Base-by-base conservation (phyloP, 1,140 invertebrate species). In the Lepeophtheirus salmonis region DNA sequence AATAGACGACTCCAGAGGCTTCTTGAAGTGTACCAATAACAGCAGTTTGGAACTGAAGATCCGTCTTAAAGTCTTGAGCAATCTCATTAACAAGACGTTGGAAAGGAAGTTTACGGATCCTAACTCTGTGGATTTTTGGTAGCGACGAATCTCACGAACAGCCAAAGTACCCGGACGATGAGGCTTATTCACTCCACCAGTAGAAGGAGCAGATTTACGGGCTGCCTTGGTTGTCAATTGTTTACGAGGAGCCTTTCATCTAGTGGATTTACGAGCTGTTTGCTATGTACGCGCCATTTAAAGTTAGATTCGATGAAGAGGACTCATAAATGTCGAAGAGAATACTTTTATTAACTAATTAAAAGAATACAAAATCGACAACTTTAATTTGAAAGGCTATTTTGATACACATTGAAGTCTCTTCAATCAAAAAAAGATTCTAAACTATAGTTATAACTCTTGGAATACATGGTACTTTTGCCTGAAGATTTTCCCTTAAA, bases 241-340 rank as follows among this genome's bases (percentile, higher is more conserved):
- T 70, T 89, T 89, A 50, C 86, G 77, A n/a, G 86, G 86, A 64
- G 84, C 83, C 73, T 87, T 86, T 67, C 83, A 82, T 77, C 82
- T 82, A 3, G 82, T 84, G 1, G 80, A 82, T 69, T 83, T 83
- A 75, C 84, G 79, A 18, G 83, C 84, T 18, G 84, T 87, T 67
- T 86, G 84, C 76, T 87, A 86, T 3, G 83, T 87, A 80, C 83
- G 81, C 63, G 83, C 84, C 83, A 86, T 86, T n/a, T n/a, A n/a
- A n/a, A n/a, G n/a, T n/a, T n/a, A n/a, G n/a, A n/a, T n/a, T n/a
- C n/a, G n/a, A n/a, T n/a, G n/a, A n/a, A n/a, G n/a, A n/a, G n/a
- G n/a, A n/a, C n/a, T n/a, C n/a, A n/a, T n/a, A n/a, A n/a, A n/a
- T n/a, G n/a, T n/a, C n/a, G n/a, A n/a, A n/a, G n/a, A n/a, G n/a